Percentiles rank a stretch among this genome's conserved stretches.
These are phyloP conservation scores for pig (Sus scrofa) DNA, from an alignment of 2,113 vertebrate genomes.

Conservation along the genomic window DNA sequence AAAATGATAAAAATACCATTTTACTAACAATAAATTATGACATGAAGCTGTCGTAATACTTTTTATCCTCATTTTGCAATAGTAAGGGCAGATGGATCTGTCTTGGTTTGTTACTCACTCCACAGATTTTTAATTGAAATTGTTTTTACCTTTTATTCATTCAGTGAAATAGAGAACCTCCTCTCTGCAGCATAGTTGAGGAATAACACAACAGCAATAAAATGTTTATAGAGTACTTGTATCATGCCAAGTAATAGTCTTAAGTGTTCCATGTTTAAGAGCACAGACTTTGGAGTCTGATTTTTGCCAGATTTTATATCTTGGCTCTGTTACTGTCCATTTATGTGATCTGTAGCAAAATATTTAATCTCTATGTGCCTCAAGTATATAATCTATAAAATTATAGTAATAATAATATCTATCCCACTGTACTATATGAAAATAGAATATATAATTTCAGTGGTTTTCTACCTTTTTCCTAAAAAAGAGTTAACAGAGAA, in stretches of 20 bases:
- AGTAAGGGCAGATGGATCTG: not conserved
- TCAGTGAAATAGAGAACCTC: slow-evolving; percentile 10
- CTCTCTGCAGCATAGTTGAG: not conserved
- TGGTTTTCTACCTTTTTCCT: not conserved
- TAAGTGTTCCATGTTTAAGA: not conserved
- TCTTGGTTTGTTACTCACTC: not conserved
- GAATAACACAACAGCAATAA: not conserved
- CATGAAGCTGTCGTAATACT: not conserved
- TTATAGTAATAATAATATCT: not conserved
- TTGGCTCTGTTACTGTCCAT: not conserved
- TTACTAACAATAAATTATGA: not conserved
- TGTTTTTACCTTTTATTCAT: not conserved
- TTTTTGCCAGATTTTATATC: not conserved
- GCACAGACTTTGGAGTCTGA: not conserved
- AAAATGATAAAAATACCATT: not conserved
- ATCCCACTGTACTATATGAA: not conserved
- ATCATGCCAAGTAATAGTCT: not conserved
- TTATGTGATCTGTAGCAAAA: not conserved
- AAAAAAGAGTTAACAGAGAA: not conserved
- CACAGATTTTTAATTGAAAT: not conserved
- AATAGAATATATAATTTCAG: not conserved
- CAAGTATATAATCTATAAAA: not conserved
- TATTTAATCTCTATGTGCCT: not conserved
- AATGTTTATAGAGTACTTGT: not conserved
- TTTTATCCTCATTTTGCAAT: not conserved